Base-by-base conservation (phyloP, 2,888 invertebrate genomes). In the Troilus luridus region DNA sequence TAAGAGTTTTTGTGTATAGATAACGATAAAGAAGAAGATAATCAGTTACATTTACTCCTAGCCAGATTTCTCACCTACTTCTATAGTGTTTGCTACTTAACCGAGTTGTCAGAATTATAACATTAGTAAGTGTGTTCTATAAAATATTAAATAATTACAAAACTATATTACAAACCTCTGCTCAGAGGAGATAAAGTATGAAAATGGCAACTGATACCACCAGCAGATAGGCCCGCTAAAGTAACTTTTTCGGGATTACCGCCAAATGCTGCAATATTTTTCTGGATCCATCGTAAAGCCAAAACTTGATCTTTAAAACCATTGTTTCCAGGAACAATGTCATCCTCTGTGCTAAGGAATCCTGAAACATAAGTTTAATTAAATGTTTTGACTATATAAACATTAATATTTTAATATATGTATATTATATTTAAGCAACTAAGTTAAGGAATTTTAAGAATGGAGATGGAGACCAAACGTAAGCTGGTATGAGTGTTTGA, bases 231-330 rank as follows among this genome's bases (percentile, higher is more conserved):
- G 3, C 85, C 85, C 0, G n/a, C 56, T n/a, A 85, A 12, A 0
- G 85, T 85, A 56, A 85, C 85, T 56, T 58, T 85, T 85, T 85
- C 56, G 24, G 85, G 85, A 56, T 85, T 56, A n/a, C 85, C 85
- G n/a, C 85, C 85, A n/a, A 85, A 85, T 56, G 85, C 85, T 56
- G 85, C 85, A n/a, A 85, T 85, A n/a, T 85, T 85, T n/a, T 85
- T 54, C n/a, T 85, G 56, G 56, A 85, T 85, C 85, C 85, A 85
- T 56, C 56, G 54, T n/a, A 85, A 58, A 14, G 85, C 85, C 56
- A 85, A 56, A 85, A 58, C 85, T 58, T 85, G 85, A 85, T 85
- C 85, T 85, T 85, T 85, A 10, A 85, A 85, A 21, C 85, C 85
- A 58, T 85, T 85, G 56, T 85, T 85, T n/a, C 85, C 85, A n/a